These are phyloP conservation scores for Cryptoblepharus egeriae DNA, from an alignment of 2,797 vertebrate genomes.

Conservation along the genomic window DNA sequence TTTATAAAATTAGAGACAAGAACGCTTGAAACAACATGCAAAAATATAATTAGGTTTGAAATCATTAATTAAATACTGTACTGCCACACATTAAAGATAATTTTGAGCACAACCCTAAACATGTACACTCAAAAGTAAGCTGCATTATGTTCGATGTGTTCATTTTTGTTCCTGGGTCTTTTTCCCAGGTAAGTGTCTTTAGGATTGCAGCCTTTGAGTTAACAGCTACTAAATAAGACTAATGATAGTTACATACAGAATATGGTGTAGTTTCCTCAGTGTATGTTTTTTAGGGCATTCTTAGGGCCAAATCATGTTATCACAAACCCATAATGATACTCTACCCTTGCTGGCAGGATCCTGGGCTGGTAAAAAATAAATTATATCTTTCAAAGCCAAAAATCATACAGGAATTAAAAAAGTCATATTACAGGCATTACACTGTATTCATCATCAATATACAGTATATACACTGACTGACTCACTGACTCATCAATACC, in stretches of 20 bases:
- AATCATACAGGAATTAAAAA: neutral
- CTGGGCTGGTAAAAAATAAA: neutral
- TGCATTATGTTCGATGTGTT: too few relatives aligned
- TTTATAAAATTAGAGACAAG: slow-evolving; percentile 65
- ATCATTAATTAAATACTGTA: slow-evolving; percentile 25
- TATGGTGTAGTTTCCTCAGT: slow-evolving; percentile 42
- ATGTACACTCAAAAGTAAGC: too few relatives aligned
- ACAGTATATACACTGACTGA: too few relatives aligned
- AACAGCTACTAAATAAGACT: slow-evolving; percentile 49
- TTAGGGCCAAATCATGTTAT: too few relatives aligned
- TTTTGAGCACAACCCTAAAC: too few relatives aligned
- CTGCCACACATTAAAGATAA: slow-evolving; percentile 55
- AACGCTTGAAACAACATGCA: slow-evolving; percentile 54
- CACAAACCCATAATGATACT: too few relatives aligned
- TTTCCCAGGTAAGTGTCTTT: too few relatives aligned
- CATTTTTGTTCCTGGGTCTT: too few relatives aligned
- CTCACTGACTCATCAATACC: too few relatives aligned
- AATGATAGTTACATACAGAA: slow-evolving; percentile 33
- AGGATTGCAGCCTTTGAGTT: too few relatives aligned
- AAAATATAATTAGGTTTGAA: slow-evolving; percentile 49
- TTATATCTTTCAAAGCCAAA: neutral
- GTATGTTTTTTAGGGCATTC: slow-evolving; percentile 32
- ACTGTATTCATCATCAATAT: too few relatives aligned
- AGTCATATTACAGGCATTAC: neutral
- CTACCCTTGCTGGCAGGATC: neutral